Evolutionary conservation across 30 jellyfish, hydroid and myxozoan species (phyloP).

Genomic region (Hydra vulgaris): DNA sequence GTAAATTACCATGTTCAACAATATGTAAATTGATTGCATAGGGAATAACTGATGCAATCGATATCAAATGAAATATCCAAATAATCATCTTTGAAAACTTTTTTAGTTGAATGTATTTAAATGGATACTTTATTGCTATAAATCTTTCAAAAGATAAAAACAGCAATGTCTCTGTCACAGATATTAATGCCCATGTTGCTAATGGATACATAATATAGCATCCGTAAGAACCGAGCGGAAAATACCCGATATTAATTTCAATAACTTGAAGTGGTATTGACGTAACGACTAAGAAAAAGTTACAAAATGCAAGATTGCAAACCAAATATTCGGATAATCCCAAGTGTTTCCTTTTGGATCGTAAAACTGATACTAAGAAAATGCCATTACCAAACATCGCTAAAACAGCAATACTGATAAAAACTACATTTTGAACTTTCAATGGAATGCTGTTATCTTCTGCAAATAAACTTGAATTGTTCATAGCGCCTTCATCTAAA

Average conservation of each 20-base stretch:
- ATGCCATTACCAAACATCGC: constrained; percentile 35
- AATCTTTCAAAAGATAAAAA: constrained; percentile 30
- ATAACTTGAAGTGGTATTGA: constrained; percentile 29
- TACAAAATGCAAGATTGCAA: constrained; percentile 38
- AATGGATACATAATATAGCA: constrained; percentile 38
- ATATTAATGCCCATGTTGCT: constrained; percentile 29
- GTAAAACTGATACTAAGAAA: constrained; percentile 19
- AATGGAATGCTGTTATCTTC: background rate
- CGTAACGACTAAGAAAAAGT: constrained; percentile 18
- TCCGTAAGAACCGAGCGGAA: constrained; percentile 36
- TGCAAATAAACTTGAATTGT: background rate
- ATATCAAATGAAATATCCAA: constrained; percentile 13
- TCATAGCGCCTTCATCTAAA: background rate
- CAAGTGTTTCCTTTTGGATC: constrained; percentile 9
- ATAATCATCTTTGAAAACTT: background rate
- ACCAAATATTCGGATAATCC: constrained; percentile 22
- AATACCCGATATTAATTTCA: constrained; percentile 17
- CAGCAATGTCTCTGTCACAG: constrained; percentile 35
- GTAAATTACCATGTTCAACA: background rate
- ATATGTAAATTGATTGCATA: constrained; percentile 14
- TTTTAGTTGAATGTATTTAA: constrained; percentile 3
- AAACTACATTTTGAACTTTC: background rate
- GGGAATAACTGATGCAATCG: constrained; percentile 35
- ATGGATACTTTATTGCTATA: constrained; percentile 41
- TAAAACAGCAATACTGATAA: constrained; percentile 1